Conservation (phyloP, 2,113 vertebrate species). For the Mus spicilegus region DNA sequence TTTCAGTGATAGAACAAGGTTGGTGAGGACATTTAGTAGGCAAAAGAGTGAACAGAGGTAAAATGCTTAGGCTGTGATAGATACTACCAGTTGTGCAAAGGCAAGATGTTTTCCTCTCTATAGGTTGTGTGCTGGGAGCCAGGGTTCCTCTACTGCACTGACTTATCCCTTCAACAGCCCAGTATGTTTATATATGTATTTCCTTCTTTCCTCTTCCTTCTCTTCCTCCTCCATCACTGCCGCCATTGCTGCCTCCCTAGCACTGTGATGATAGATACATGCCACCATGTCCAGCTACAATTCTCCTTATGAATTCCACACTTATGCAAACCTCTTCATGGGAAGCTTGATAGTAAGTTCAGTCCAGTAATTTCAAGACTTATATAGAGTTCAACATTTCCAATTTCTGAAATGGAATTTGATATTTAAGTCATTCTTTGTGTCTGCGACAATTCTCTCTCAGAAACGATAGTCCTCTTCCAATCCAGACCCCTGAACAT, state of each 20-base stretch:
- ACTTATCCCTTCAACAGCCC: background rate
- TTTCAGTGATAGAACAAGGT: background rate
- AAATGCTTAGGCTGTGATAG: background rate
- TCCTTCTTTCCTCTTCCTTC: background rate
- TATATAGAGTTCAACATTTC: slow-evolving; percentile 34
- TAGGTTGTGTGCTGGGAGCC: background rate
- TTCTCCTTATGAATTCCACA: background rate
- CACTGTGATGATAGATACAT: background rate
- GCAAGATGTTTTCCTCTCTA: background rate
- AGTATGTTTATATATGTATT: background rate
- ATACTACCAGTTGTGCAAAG: background rate
- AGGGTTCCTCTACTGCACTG: background rate
- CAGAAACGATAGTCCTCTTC: background rate
- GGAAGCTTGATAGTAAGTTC: slow-evolving; percentile 38
- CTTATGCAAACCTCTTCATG: slow-evolving; percentile 25
- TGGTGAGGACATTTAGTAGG: background rate
- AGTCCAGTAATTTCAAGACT: slow-evolving; percentile 21
- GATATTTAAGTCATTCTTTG: slow-evolving; percentile 13
- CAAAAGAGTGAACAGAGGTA: background rate
- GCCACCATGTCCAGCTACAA: background rate
- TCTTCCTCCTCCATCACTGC: background rate
- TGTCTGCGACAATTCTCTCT: background rate
- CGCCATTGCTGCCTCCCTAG: background rate
- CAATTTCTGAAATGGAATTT: slow-evolving; percentile 35
- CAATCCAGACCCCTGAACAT: background rate